Conservation (phyloP, 2,888 invertebrate genomes). For the Pterostichus madidus region DNA sequence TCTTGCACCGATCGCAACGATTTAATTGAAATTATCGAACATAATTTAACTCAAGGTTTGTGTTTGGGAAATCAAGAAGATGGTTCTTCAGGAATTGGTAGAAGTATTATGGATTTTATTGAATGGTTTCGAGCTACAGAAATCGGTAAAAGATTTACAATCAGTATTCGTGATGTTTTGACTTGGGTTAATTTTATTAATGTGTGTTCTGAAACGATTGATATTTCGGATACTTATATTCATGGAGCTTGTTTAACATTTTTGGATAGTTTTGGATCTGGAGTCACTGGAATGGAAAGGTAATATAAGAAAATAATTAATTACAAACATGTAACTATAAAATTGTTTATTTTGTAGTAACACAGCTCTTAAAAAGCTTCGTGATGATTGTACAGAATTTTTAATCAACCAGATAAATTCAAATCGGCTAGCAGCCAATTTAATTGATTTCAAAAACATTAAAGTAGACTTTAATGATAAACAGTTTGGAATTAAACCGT, state of each 20-base stretch:
- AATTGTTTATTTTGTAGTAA: slow-evolving; percentile 71
- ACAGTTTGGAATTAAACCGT: slow-evolving; percentile 88
- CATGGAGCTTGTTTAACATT: slow-evolving; percentile 96
- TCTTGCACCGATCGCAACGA: slow-evolving; percentile 86
- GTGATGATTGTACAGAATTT: slow-evolving; percentile 79
- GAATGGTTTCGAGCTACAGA: slow-evolving; percentile 87
- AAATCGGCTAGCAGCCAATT: slow-evolving; percentile 61
- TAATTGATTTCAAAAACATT: slow-evolving; percentile 67
- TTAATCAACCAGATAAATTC: slow-evolving; percentile 79
- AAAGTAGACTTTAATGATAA: slow-evolving; percentile 74
- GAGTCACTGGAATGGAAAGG: slow-evolving; percentile 86
- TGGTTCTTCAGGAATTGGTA: slow-evolving; percentile 82
- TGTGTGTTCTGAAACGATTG: slow-evolving; percentile 77
- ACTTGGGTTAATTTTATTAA: slow-evolving; percentile 97
- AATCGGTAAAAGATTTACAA: slow-evolving; percentile 86
- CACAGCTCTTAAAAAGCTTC: slow-evolving; percentile 74
- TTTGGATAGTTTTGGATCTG: slow-evolving; percentile 93
- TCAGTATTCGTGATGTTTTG: slow-evolving; percentile 94
- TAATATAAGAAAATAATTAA: slow-evolving; percentile 69
- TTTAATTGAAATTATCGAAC: slow-evolving; percentile 88
- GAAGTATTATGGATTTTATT: slow-evolving; percentile 88
- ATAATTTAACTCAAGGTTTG: slow-evolving; percentile 83
- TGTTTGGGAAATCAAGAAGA: slow-evolving; percentile 79
- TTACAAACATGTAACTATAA: slow-evolving; percentile 10
- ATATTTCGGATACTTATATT: slow-evolving; percentile 85